Base-by-base conservation (phyloP, 2,113 vertebrate species). In the Quiscalus mexicanus region DNA sequence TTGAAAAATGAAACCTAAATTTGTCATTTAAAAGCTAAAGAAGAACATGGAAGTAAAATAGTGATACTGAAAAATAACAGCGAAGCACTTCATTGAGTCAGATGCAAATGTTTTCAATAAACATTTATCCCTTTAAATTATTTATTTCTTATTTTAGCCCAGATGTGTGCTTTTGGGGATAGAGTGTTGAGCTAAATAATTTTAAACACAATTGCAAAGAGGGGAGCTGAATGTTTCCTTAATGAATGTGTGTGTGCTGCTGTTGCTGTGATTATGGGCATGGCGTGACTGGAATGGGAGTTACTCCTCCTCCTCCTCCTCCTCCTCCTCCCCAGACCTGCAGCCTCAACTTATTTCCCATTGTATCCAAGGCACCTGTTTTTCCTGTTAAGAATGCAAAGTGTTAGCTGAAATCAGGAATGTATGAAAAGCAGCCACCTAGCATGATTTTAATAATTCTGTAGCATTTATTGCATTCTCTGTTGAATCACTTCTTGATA, bases 21-120 rank as follows among this genome's bases (percentile, higher is more conserved):
- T 88, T 93, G 80, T 82, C 82, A 56, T 86, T 92, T 84, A 60
- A 93, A 90, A 90, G 21, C 64, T 23, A 13, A 44, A 45, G 17
- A 42, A 44, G 18, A 47, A 42, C 14, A 14, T 3, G 22, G 27
- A 96, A 76, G 71, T 62, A 90, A 93, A 95, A 69, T 4, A 83
- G 37, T 60, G 4, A 24, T 58, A 10, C 31, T 35, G 70, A 55
- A 85, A 94, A 69, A 42, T 56, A 89, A 75, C 84, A 86, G n/a
- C 76, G 77, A 73, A 84, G 30, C 64, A 64, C 52, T 58, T 42
- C 82, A 65, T 50, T 71, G 84, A 70, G 78, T 86, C 59, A 41
- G 80, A 96, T 85, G 90, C 86, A 93, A 96, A 94, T 95, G 74
- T 94, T 97, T 97, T 87, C 95, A 92, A 84, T 89, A 96, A 96